Evolutionary conservation across 2,797 vertebrate species (phyloP), one percentile per base, ranked within the genome.

Genomic region (Mormyrus hasselquistii): DNA sequence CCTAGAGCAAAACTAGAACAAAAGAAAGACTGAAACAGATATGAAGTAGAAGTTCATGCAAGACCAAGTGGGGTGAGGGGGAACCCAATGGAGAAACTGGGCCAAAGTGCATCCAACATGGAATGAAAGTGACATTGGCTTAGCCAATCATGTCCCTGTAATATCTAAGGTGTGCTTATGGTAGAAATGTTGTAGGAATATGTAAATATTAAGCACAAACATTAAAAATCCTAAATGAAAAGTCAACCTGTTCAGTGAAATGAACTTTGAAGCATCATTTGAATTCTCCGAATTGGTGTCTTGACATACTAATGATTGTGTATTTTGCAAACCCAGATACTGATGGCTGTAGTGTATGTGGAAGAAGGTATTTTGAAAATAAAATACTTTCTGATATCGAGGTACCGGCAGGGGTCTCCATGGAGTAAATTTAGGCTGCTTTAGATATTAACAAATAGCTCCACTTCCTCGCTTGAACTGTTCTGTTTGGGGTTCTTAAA

Each of bases 251-350:
- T 7, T 47, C 41, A 47, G 41, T 82, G 38, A 82, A 7, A 7
- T 79, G 73, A 79, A 47, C 73, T 4, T 79, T 38, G 65, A 73
- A 6, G 69, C 14, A 73, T 73, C 14, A 16, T 16, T 65, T 65
- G 65, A 73, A 29, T 38, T 73, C 29, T 38, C 29, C 38, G 65
- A 73, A 73, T 73, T 87, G 90, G 92, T 93, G 89, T 94, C 93
- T 89, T 90, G 94, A 89, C 89, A 93, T 90, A 69, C 84, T 93
- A 89, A 76, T 83, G 79, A 90, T 87, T 90, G 93, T 93, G 86
- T 92, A 93, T 95, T 95, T 94, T 94, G 95, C 94, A 95, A 94
- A 93, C 92, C 25, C 34, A 73, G 65, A 14, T 73, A 34, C 69
- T 38, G 41, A 47, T 47, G 76, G 19, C 76, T 44, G 41, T 41